Evolutionary conservation across 2,113 vertebrate species (phyloP), one percentile per base, ranked within the genome.

Genomic region (Planiliza haematocheilus): DNA sequence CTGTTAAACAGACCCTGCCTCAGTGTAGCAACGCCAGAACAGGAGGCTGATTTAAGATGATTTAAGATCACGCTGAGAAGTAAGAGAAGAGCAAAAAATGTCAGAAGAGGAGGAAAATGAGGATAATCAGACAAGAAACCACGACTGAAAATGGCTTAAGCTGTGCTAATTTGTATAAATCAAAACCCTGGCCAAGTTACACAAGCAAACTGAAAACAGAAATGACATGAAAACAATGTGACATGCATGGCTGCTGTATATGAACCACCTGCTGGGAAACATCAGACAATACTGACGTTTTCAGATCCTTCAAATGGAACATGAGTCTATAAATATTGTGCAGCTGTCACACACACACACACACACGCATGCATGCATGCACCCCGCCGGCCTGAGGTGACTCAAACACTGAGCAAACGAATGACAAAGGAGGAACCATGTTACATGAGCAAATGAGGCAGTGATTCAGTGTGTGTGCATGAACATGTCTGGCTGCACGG

Each of bases 191-290:
- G n/a, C 21, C 59, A 0, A 10, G 13, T 4, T 1, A 14, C 51
- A 60, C 53, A 49, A 50, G n/a, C 21, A 8, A 55, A 57, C 17
- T 34, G 37, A 39, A 68, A 57, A 67, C 43, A 56, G 53, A 43
- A 12, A 43, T 10, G 18, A 50, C 30, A 61, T 70, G 81, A 66
- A 83, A 81, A 87, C 59, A 76, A 80, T 64, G 67, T 67, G 52
- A 30, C 3, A 48, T 50, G 30, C 10, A 12, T 62, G 50, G 43
- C 74, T 36, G 13, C 0, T 2, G 75, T 86, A 80, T 67, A 2
- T 70, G 48, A 68, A 77, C 36, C 84, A 87, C 76, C 86, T 89
- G 87, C 74, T 83, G 73, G 37, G 61, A 51, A 72, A 88, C 79
- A 83, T 85, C 67, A 84, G 55, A 55, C 52, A 81, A 81, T 84